Conservation (phyloP, 1,140 invertebrate genomes). For the Prorops nasuta region DNA sequence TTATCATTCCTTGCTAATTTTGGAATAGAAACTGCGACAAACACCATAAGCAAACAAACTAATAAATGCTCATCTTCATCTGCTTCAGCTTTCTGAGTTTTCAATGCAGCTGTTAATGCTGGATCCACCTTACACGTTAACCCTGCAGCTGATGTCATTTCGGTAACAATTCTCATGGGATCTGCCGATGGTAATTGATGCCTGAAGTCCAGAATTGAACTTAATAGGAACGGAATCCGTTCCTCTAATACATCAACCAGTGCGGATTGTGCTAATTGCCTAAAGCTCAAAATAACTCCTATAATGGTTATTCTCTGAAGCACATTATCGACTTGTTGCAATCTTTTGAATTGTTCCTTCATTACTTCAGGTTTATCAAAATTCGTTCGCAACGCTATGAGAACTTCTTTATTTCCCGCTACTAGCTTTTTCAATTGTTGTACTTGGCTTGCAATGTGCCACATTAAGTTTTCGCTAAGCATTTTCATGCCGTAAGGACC, state of each 20-base stretch:
- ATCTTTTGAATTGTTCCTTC: constrained; percentile 92
- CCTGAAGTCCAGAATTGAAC: constrained; percentile 92
- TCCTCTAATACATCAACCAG: constrained; percentile 91
- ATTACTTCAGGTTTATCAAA: constrained; percentile 92
- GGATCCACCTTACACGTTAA: constrained; percentile 92
- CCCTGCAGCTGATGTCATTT: constrained; percentile 96
- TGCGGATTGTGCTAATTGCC: constrained; percentile 89
- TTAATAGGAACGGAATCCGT: constrained; percentile 94
- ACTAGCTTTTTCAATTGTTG: constrained; percentile 95
- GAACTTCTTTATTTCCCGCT: constrained; percentile 86
- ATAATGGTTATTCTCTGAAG: constrained; percentile 96
- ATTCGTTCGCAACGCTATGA: constrained; percentile 87
- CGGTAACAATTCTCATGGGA: constrained; percentile 88
- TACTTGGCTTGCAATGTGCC: constrained; percentile 97
- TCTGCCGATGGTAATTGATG: constrained; percentile 89
- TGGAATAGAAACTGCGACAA: constrained; percentile 96
- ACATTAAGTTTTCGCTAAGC: constrained; percentile 95
- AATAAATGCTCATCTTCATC: constrained; percentile 93
- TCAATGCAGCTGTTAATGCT: constrained; percentile 83
- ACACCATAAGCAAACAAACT: constrained; percentile 96
- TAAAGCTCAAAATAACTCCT: constrained; percentile 94
- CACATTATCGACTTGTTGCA: constrained; percentile 90
- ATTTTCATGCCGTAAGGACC: constrained; percentile 98
- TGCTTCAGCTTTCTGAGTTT: constrained; percentile 81
- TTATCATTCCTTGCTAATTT: constrained; percentile 89